These are phyloP conservation scores for Vidua chalybeata DNA, from an alignment of 2,113 vertebrate species.

Conservation along the genomic window DNA sequence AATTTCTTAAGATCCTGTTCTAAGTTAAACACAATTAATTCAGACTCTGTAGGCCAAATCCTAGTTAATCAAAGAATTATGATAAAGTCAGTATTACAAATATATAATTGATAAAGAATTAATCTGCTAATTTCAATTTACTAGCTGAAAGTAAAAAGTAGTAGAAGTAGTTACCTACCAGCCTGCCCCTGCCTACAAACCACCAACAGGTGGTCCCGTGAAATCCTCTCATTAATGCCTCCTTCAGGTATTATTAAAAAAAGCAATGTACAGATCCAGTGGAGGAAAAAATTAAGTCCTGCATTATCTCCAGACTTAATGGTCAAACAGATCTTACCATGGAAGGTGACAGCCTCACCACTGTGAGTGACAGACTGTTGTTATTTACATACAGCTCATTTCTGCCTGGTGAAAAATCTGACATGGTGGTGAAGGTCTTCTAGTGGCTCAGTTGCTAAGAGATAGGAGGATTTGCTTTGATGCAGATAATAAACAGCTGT, in stretches of 20 bases:
- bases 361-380: neutral
- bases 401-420: neutral
- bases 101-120: neutral
- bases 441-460: neutral
- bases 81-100: neutral
- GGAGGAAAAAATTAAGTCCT: neutral
- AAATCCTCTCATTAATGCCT: neutral
- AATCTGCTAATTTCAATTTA: neutral
- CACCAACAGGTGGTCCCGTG: neutral
- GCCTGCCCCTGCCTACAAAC: neutral
- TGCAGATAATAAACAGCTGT: constrained; percentile 42
- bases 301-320: neutral
- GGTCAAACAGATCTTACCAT: neutral
- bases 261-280: neutral
- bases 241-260: neutral
- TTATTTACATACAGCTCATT: neutral
- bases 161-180: neutral
- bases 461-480: constrained; percentile 10
- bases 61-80: neutral
- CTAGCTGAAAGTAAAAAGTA: neutral
- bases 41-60: neutral
- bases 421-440: neutral
- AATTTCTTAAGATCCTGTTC: neutral
- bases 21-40: neutral
- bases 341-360: neutral